A percentile compares a stretch with the other conserved stretches of the same genome.
These are phyloP conservation scores for Cathartes aura DNA, from an alignment of 2,113 vertebrate genomes.

Conservation along the genomic window DNA sequence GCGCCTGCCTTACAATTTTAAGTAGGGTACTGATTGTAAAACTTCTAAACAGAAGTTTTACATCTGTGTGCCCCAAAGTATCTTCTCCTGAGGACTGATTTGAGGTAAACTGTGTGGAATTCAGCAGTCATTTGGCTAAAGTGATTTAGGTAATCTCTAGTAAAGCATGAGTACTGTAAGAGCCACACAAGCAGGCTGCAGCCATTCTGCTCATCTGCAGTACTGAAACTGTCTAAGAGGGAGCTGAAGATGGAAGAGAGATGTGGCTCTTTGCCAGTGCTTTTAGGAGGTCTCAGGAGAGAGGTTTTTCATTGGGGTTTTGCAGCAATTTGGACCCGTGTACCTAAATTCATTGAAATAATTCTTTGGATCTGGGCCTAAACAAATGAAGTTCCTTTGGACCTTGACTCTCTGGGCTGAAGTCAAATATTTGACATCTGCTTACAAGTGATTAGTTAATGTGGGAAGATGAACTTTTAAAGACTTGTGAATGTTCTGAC, in stretches of 20 bases:
- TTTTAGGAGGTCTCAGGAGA: not conserved
- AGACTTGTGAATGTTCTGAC: not conserved
- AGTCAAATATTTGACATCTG: conserved; percentile 37
- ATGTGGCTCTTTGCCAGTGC: not conserved
- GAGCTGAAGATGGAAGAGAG: not conserved
- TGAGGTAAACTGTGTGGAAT: not conserved
- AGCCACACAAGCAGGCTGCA: not conserved
- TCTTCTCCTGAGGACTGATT: not conserved
- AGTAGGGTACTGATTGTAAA: not conserved
- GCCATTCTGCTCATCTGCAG: not conserved
- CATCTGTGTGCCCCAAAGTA: not conserved
- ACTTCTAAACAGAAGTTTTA: not conserved
- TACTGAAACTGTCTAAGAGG: not conserved
- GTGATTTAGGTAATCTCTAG: too few species aligned
- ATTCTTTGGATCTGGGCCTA: conserved; percentile 1
- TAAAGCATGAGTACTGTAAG: fast-evolving
- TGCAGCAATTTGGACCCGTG: not conserved
- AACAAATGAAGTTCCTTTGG: conserved; percentile 14
- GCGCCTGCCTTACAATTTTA: fast-evolving
- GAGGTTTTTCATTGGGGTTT: not conserved
- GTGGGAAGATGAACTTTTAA: not conserved
- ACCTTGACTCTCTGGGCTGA: conserved; percentile 8
- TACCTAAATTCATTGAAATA: not conserved
- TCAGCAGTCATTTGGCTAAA: not conserved
- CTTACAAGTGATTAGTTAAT: not conserved